Evolutionary conservation across 2,113 vertebrate genomes (phyloP).

Genomic region (Sturnus vulgaris): DNA sequence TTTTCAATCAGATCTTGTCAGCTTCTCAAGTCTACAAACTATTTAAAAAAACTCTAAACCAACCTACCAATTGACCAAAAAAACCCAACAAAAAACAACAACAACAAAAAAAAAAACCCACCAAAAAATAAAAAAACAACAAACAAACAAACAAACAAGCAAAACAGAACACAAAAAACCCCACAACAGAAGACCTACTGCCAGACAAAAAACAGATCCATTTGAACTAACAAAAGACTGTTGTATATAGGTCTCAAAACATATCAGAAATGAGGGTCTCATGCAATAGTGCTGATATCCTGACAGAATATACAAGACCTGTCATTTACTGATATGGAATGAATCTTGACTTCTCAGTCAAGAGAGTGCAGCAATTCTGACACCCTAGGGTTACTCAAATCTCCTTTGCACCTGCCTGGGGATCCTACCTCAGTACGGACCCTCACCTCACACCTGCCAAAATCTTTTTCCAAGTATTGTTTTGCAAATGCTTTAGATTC

Average conservation of each 20-base stretch:
- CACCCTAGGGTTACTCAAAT: background rate
- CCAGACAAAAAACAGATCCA: background rate
- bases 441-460: background rate
- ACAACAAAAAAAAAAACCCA: background rate
- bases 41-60: background rate
- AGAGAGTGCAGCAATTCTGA: background rate
- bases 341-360: background rate
- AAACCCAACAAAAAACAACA: background rate
- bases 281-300: background rate
- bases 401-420: background rate
- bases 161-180: background rate
- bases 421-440: fast-evolving
- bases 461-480: background rate
- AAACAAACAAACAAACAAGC: background rate
- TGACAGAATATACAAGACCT: background rate
- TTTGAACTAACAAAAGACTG: background rate
- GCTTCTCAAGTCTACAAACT: background rate
- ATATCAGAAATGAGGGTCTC: background rate
- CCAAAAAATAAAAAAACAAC: too few relatives aligned
- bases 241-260: background rate
- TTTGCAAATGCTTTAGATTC: background rate
- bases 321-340: too few relatives aligned
- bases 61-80: background rate
- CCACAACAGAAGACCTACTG: background rate
- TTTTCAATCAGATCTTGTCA: background rate